Conservation (phyloP, 2,797 vertebrate species). For the Crocodylus rhombifer region DNA sequence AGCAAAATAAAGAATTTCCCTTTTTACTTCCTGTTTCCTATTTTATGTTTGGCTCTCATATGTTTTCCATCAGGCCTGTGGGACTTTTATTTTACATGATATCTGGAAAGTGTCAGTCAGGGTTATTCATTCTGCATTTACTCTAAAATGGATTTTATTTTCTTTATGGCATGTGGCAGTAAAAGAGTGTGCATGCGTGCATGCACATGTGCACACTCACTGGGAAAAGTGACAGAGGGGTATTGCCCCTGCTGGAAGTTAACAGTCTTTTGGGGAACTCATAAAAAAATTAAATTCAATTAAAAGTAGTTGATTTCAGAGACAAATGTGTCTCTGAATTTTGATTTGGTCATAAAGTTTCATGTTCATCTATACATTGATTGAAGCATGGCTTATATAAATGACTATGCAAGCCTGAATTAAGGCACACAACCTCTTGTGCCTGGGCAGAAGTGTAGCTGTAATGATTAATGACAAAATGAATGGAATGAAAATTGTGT, state of each 20-base stretch:
- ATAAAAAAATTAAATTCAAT: background rate
- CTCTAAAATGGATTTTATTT: background rate
- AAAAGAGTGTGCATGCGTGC: background rate
- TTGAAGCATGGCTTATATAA: background rate
- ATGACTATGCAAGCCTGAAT: background rate
- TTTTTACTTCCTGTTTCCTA: background rate
- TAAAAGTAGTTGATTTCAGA: slow-evolving; percentile 1
- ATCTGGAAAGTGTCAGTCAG: background rate
- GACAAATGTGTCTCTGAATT: background rate
- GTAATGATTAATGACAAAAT: background rate
- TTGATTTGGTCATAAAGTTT: background rate
- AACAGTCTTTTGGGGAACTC: background rate
- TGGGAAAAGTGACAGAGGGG: background rate
- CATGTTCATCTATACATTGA: background rate
- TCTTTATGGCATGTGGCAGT: background rate
- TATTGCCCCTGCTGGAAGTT: background rate
- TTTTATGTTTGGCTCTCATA: background rate
- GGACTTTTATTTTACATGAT: slow-evolving; percentile 3
- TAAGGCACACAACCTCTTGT: background rate
- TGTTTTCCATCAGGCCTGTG: background rate
- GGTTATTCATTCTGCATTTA: background rate
- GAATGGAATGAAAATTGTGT: background rate
- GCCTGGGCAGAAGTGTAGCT: background rate
- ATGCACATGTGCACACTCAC: background rate
- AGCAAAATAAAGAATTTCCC: background rate